Percentiles rank a stretch among this genome's conserved stretches.
phyloP scores from a whole-genome alignment of 2,113 vertebrate genomes.

The Mugil cephalus region DNA sequence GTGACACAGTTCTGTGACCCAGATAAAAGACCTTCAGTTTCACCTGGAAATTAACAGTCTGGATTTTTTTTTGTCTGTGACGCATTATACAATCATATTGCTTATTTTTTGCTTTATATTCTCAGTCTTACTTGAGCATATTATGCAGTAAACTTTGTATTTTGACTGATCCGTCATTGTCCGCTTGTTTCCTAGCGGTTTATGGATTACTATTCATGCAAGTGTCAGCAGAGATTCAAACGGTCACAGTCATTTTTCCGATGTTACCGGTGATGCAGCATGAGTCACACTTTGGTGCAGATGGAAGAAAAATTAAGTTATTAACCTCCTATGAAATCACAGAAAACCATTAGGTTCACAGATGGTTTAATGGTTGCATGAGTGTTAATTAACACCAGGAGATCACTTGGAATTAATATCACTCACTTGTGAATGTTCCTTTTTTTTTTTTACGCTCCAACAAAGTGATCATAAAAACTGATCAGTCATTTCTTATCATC shows the following conservation, averaged over 20 bases:
- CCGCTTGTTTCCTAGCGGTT: background rate
- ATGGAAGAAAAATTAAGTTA: constrained; percentile 30
- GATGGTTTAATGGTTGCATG: constrained; percentile 30
- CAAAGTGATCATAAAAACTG: background rate
- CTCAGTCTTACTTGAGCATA: background rate
- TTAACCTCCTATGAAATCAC: constrained; percentile 37
- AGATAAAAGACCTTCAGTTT: constrained; percentile 19
- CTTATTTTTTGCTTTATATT: background rate
- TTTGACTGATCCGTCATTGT: background rate
- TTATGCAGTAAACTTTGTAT: background rate
- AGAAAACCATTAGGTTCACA: constrained; percentile 32
- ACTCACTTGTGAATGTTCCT: background rate
- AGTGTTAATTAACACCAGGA: constrained; percentile 41
- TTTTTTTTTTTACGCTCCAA: too few relatives aligned
- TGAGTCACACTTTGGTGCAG: constrained; percentile 16
- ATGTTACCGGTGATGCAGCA: background rate
- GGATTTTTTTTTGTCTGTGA: background rate
- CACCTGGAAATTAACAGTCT: background rate
- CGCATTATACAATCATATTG: background rate
- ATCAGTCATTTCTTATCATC: background rate
- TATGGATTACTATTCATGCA: background rate
- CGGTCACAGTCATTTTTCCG: background rate
- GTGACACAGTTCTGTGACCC: constrained; percentile 46
- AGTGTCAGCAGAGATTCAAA: background rate
- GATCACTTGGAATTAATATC: constrained; percentile 17